These are phyloP conservation scores for Columba guinea DNA, from an alignment of 2,797 vertebrate genomes.

Conservation along the genomic window DNA sequence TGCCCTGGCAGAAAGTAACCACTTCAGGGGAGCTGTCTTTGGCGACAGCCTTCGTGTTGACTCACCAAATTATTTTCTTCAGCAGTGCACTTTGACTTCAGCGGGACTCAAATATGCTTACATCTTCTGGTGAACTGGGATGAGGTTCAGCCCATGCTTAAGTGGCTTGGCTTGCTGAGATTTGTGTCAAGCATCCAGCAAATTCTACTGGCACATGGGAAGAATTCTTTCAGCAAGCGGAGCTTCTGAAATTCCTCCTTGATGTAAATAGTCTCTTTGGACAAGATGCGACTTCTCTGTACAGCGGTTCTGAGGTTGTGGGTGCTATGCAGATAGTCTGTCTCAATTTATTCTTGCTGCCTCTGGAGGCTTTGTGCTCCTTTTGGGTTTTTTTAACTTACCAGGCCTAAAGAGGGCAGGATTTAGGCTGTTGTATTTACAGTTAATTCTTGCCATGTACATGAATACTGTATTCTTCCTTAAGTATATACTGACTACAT, in stretches of 20 bases:
- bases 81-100: conserved; percentile 31
- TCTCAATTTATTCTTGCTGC: not conserved
- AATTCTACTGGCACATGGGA: not conserved
- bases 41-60: not conserved
- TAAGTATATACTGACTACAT: not conserved
- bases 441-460: conserved; percentile 3
- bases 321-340: not conserved
- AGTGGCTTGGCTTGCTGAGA: not conserved
- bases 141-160: not conserved
- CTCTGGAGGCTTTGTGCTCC: not conserved
- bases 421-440: conserved; percentile 27
- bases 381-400: not conserved
- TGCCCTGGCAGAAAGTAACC: not conserved
- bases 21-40: not conserved
- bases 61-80: not conserved
- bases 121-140: not conserved
- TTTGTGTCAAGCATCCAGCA: not conserved
- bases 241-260: conserved; percentile 42
- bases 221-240: conserved; percentile 11
- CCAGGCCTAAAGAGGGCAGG: not conserved
- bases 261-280: conserved; percentile 41
- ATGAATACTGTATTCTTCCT: not conserved
- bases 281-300: not conserved
- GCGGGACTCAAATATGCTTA: not conserved
- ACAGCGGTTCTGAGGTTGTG: not conserved